Conservation (phyloP, 2,797 vertebrate genomes). For the Furcifer pardalis region DNA sequence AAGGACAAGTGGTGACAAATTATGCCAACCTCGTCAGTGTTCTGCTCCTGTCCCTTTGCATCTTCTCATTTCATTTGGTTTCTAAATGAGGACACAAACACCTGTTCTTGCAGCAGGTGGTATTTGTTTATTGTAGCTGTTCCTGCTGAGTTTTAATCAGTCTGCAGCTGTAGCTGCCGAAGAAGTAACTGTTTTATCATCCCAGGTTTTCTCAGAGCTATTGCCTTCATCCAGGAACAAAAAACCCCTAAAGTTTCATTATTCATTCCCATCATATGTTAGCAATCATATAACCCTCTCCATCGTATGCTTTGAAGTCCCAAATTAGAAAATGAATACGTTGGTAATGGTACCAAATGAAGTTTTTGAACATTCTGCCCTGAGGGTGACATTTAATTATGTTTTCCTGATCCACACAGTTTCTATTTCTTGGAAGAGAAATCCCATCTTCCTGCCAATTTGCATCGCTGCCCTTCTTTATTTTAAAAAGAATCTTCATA, state of each 20-base stretch:
- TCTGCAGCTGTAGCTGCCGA: slow-evolving; percentile 75
- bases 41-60: slow-evolving; percentile 67
- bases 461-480: slow-evolving; percentile 56
- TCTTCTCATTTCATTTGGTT: slow-evolving; percentile 74
- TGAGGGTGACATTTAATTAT: slow-evolving; percentile 54
- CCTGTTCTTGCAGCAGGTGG: slow-evolving; percentile 81
- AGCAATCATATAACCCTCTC: slow-evolving; percentile 60
- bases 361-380: slow-evolving; percentile 58
- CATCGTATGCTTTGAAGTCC: slow-evolving; percentile 58
- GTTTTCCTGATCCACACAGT: slow-evolving; percentile 53
- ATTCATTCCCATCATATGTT: slow-evolving; percentile 70
- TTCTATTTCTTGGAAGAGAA: slow-evolving; percentile 56
- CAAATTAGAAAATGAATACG: slow-evolving; percentile 73
- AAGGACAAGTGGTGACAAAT: slow-evolving; percentile 74
- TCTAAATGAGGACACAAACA: slow-evolving; percentile 80
- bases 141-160: slow-evolving; percentile 83
- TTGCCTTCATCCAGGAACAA: slow-evolving; percentile 51
- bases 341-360: slow-evolving; percentile 59
- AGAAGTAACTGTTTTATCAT: slow-evolving; percentile 70
- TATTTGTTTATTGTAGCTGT: slow-evolving; percentile 80
- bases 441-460: slow-evolving; percentile 47
- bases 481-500: slow-evolving; percentile 49
- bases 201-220: slow-evolving; percentile 59
- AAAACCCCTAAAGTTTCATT: slow-evolving; percentile 51
- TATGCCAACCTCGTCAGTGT: slow-evolving; percentile 66